Conservation (phyloP, 92 coral and sea anemone genomes). For the Plumapathes pennacea region DNA sequence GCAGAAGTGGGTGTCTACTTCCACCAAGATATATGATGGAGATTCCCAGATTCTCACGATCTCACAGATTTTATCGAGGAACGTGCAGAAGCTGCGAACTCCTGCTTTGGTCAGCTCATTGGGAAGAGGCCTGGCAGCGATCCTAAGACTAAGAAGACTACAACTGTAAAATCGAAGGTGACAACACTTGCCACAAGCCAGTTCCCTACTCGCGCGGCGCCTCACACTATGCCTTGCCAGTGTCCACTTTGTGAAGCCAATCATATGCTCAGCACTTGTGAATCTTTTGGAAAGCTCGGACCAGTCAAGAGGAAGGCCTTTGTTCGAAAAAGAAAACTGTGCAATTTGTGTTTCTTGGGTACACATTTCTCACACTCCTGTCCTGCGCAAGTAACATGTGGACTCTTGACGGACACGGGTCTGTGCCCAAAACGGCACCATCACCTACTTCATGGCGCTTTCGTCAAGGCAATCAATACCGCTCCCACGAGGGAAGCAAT, state of each 20-base stretch:
- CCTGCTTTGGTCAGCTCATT: conserved; percentile 24
- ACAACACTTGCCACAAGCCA: neutral
- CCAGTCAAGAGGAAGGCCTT: conserved; percentile 17
- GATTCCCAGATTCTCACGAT: conserved; percentile 13
- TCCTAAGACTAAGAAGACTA: neutral
- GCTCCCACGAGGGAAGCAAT: neutral
- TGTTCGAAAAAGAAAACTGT: conserved; percentile 28
- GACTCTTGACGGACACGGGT: too few species aligned
- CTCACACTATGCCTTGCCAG: neutral
- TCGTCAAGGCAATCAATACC: too few species aligned
- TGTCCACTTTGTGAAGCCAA: conserved; percentile 25
- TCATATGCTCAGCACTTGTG: conserved; percentile 26
- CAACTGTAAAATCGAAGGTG: neutral
- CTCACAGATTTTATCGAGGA: conserved; percentile 34
- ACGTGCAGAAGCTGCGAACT: conserved; percentile 30
- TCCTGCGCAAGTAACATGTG: conserved; percentile 12
- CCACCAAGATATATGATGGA: conserved; percentile 10
- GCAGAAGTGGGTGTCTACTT: conserved; percentile 24
- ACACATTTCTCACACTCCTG: conserved; percentile 20
- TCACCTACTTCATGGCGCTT: too few species aligned
- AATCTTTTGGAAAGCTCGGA: conserved; percentile 9
- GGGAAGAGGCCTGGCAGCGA: conserved; percentile 22
- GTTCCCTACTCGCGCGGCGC: neutral
- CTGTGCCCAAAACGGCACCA: too few species aligned
- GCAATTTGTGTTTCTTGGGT: conserved; percentile 25